Evolutionary conservation across 2,797 vertebrate species (phyloP), one percentile per base, ranked within the genome.

Genomic region (Acipenser transmontanus): DNA sequence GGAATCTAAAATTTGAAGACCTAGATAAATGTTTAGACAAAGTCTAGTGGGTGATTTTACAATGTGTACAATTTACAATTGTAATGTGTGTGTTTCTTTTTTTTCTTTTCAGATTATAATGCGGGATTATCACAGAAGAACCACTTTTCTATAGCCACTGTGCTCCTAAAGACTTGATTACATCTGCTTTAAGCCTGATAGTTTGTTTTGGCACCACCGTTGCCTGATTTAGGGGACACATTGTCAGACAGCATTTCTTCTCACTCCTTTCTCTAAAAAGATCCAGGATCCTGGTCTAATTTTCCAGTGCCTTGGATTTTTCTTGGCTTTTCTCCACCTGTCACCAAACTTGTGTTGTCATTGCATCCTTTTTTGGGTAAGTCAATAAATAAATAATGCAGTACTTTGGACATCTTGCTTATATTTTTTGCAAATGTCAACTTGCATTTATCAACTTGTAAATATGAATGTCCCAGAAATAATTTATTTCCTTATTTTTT

Each of bases 141-240:
- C 90, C 88, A 91, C 90, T 75, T 90, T 88, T 95, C 95, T 98
- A 95, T 98, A 98, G 95, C 95, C 96, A 88, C 89, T 85, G 89
- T 88, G 87, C 87, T 87, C 80, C 78, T 77, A 78, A 91, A 94
- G 93, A 96, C 94, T 93, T 90, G 85, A 91, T 95, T 94, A 93
- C 93, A 93, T 95, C 94, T 89, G 88, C 92, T 94, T 93, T 86
- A 93, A 96, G 94, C 94, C 95, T 98, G 94, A 85, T 93, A 95
- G 93, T 95, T 96, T 93, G 78, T 82, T 89, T 88, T 89, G 85
- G 86, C 88, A 85, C 73, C 85, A 83, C 85, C 91, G 82, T 82
- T 84, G 80, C 83, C 87, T 83, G 77, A 72, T 75, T 71, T 78
- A 77, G 80, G 13, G n/a, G 80, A 78, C 72, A 79, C 61, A 0